A percentile compares a stretch with the other conserved stretches of the same genome.
Evolutionary conservation across 2,113 vertebrate genomes (phyloP).

Genomic region (Calidris pugnax): DNA sequence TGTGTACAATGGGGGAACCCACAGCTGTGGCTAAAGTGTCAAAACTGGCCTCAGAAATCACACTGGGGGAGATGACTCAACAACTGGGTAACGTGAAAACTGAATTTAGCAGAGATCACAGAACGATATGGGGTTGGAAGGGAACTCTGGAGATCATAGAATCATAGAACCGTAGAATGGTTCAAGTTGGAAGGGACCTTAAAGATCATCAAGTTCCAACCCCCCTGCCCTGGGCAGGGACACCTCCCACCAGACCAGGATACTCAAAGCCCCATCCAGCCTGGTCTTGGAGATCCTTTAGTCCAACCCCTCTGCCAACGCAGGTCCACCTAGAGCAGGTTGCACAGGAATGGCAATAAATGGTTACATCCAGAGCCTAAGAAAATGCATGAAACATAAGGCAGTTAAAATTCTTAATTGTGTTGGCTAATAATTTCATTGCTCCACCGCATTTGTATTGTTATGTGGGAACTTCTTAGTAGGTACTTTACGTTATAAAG

Average conservation of each 20-base stretch:
- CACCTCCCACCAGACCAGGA: too few species aligned
- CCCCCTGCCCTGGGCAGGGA: too few species aligned
- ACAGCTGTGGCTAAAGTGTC: background rate
- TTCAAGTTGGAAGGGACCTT: too few species aligned
- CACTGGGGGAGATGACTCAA: background rate
- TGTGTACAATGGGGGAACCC: fast-evolving
- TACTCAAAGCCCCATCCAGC: too few species aligned
- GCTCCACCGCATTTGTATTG: background rate
- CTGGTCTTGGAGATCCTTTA: too few species aligned
- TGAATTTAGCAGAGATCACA: background rate
- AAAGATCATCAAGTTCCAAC: too few species aligned
- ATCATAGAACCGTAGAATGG: too few species aligned
- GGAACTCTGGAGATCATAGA: too few species aligned
- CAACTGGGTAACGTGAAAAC: background rate
- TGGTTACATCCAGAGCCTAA: background rate
- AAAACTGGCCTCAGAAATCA: background rate
- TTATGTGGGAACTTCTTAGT: background rate
- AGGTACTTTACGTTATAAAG: background rate
- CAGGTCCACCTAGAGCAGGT: too few species aligned
- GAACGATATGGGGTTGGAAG: too few species aligned
- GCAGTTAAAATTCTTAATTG: background rate
- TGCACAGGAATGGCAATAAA: background rate
- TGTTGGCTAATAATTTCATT: background rate
- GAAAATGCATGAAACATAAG: background rate
- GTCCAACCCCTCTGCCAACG: too few species aligned